Base-by-base conservation (phyloP, 2,888 invertebrate species). In the Uloborus plumipes region DNA sequence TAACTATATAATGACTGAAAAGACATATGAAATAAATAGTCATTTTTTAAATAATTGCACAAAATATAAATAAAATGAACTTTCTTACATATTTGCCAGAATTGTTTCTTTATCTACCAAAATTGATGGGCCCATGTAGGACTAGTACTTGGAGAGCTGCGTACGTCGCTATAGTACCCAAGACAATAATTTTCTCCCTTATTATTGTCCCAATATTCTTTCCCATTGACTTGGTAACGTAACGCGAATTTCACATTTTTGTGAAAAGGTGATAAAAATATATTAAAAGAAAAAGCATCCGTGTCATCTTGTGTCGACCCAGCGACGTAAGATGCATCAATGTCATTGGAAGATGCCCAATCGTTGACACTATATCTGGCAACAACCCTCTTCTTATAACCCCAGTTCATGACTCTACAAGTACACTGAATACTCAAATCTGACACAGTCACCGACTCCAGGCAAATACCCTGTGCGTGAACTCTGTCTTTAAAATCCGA, bases 171-270 rank as follows among this genome's bases (percentile, higher is more conserved):
- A 51, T 78, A 76, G 11, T 61, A 73, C 49, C 67, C 20, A 3
- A 84, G 31, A 7, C 62, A 51, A 47, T 84, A 84, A 62, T 84
- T 84, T 15, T 61, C 51, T 0, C 73, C 72, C 6, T 64, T 20
- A 51, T 84, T 84, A 26, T 84, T 84, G 59, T 84, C 84, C 84
- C 84, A 84, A 26, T 70, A 70, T 69, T 84, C 80, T 58, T 39
- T 59, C 1, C 70, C 77, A 13, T 77, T 83, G 16, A 77, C 69
- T 7, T 20, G 47, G 20, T 62, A 83, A 20, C 67, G 67, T 6
- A 83, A 20, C 9, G 83, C 83, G 39, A 83, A 83, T 62, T 73
- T 50, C 2, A 83, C 55, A 11, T 62, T 47, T 39, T 62, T 61
- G 9, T 59, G 47, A 4, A 31, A 11, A 6, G 66, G 70, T 6